Base-by-base conservation (phyloP, 2,797 vertebrate species). In the Pangasius krempfi region DNA sequence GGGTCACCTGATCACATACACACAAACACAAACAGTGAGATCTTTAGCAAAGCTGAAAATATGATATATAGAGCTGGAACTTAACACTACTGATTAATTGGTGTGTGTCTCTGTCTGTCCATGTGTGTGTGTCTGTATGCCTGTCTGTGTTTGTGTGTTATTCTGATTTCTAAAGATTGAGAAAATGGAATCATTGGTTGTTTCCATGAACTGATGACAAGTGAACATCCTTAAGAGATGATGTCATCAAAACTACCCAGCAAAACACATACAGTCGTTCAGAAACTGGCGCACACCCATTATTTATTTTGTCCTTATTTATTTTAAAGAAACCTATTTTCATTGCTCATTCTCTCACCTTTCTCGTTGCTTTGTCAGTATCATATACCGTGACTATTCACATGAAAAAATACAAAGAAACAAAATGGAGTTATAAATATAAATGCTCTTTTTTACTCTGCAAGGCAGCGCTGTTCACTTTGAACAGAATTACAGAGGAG, bases 1-100 rank as follows among this genome's bases (percentile, higher is more conserved):
- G 98, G 0, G 98, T 99, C 92, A 99, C 98, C 98, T 99, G 91
- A 0, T 30, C 44, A 79, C 40, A 79, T 62, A 89, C 33, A 87
- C 72, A 54, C 30, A 80, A 8, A 47, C 7, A 18, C 52, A 56
- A 6, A 30, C 25, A 52, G 6, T 18, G 27, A 66, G 44, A 66
- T 66, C 8, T n/a, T 30, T 25, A 52, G n/a, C 3, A 27, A 75
- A 27, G 4, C 9, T 73, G 20, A 47, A 47, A 50, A 50, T 76
- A 76, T n/a, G 1, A 50, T 14, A n/a, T 14, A 76, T 5, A 76
- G 0, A 6, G 22, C 73, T 50, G 25, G 25, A 7, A 47, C 20
- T 1, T 68, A 8, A 30, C 30, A 16, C 3, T 22, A 40, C 72
- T 25, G 8, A 44, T 44, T 73, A 10, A 54, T 79, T 20, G 30